Base-by-base conservation (phyloP, 2,113 vertebrate genomes). In the Apus apus region DNA sequence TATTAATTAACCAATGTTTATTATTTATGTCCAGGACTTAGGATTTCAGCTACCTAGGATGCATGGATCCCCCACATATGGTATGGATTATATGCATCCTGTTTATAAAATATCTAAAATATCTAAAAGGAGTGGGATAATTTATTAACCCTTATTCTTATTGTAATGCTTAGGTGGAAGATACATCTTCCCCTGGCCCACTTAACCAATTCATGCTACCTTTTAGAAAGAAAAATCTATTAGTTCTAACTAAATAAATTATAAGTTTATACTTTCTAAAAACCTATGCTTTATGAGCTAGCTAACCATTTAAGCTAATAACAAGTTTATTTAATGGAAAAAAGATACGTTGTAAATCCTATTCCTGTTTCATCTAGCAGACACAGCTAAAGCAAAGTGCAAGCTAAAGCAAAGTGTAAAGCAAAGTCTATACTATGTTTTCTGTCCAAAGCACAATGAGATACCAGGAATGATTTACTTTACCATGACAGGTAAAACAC, bases 401-500 rank as follows among this genome's bases (percentile, higher is more conserved):
- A 72, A 54, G 43, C 70, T 25, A 45, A 74, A 45, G 5, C 21
- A 43, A 72, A 80, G 38, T 29, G 11, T 66, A 58, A 64, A 57
- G 19, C 13, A 56, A 72, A 57, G 20, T 43, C 40, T 67, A 61
- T 61, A 38, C 27, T 82, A 18, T 53, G 5, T 53, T 79, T 87
- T 85, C 21, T 46, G 13, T 79, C 30, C n/a, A 74, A 46, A 74
- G 25, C 22, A 64, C 36, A 62, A 8, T 17, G 14, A 53, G n/a
- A 48, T n/a, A 5, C 9, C 43, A 43, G 29, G 40, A 46, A 70
- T 6, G 6, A 8, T 80, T 70, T 70, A 64, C 16, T 43, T 18
- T 1, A 11, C 12, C 14, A 6, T 4, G 2, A n/a, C 9, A 70
- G n/a, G 8, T 53, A 74, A 29, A 61, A 14, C 1, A 0, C 3